Evolutionary conservation across 2,797 vertebrate genomes (phyloP).

Genomic region (Trichosurus vulpecula): DNA sequence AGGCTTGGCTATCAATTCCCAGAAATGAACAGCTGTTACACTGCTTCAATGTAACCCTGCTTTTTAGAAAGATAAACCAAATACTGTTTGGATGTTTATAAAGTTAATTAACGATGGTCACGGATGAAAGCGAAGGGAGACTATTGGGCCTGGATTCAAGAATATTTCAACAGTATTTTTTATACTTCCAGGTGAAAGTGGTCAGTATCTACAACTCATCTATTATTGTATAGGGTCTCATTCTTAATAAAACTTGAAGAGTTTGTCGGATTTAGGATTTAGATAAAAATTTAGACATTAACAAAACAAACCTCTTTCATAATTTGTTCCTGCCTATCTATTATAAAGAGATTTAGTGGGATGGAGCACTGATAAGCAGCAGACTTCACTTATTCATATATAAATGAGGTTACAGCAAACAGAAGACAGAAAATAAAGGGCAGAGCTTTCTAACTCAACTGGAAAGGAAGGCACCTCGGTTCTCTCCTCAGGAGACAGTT

Average conservation of each 20-base stretch:
- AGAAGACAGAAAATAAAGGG: neutral
- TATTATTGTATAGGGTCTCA: neutral
- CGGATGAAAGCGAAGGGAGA: neutral
- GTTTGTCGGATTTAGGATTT: neutral
- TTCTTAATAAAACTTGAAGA: neutral
- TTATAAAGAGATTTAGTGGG: neutral
- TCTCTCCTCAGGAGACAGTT: neutral
- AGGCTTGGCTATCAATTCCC: neutral
- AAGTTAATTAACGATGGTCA: neutral
- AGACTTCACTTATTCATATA: neutral
- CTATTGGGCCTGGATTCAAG: neutral
- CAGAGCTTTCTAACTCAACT: neutral
- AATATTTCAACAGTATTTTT: neutral
- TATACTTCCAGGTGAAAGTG: neutral
- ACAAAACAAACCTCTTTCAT: neutral
- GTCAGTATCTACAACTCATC: neutral
- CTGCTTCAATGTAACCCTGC: neutral
- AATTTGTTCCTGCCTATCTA: neutral
- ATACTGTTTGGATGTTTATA: neutral
- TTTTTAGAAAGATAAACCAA: neutral
- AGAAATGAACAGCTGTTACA: fast-evolving
- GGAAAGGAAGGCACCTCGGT: neutral
- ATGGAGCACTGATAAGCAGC: neutral
- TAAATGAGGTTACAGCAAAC: neutral
- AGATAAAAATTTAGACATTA: neutral